Base-by-base conservation (phyloP, 2,113 vertebrate genomes). In the Pitta sordida region DNA sequence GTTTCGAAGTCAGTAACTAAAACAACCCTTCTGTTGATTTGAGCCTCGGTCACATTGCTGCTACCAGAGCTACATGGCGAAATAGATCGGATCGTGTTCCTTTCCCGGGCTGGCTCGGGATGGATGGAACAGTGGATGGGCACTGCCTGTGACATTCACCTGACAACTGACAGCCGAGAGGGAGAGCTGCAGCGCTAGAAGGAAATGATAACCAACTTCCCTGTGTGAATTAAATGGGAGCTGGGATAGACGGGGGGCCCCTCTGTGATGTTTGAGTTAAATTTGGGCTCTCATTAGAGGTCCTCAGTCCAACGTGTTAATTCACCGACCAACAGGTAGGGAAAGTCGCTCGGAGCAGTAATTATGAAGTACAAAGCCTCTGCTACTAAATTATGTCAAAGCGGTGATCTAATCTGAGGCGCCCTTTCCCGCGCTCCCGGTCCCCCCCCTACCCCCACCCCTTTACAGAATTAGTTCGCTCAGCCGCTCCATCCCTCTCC, bases 301-400 rank as follows among this genome's bases (percentile, higher is more conserved):
- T 85, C 88, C 92, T 67, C 78, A 79, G 84, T 53, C 74, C 92
- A 85, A 90, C 41, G 68, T 82, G 60, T 93, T 93, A 95, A 97
- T 91, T 86, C 86, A 91, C 87, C 91, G 94, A 91, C 94, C 87
- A 94, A 91, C 94, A 96, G 76, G 85, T 97, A 95, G 77, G 93
- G 91, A 96, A 83, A 92, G 80, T 90, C 87, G 18, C 83, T 95
- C 69, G 34, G 69, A 74, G 76, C 92, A 89, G 83, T 96, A 96
- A 93, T 93, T 78, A 55, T 2, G 80, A 79, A 88, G 43, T 52
- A 76, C 71, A 74, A 63, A 88, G 60, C 32, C 70, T 86, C 62
- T 43, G 81, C 41, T 79, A 63, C 49, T 49, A 90, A 58, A 90
- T 83, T 71, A 52, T n/a, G 76, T 80, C 73, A 58, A 77, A 94